These are phyloP conservation scores for Acrobasis repandana DNA, from an alignment of 2,888 invertebrate genomes.

Conservation along the genomic window DNA sequence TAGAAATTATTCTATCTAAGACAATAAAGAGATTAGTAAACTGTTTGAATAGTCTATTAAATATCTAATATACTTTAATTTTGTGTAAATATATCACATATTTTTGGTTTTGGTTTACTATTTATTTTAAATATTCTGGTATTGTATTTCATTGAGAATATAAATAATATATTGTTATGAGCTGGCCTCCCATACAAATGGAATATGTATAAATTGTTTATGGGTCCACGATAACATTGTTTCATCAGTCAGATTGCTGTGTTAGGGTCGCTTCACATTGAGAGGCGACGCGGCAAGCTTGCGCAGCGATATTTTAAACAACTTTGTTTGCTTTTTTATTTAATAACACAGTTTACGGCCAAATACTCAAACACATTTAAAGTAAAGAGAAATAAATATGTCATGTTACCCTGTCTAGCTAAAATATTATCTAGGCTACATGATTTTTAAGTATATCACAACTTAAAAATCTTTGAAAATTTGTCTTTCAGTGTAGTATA, in stretches of 20 bases:
- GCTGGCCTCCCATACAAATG: conserved; percentile 55
- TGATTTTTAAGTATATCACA: too few species aligned
- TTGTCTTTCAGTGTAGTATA: too few species aligned
- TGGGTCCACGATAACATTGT: conserved; percentile 39
- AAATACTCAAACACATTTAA: too few species aligned
- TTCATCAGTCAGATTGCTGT: conserved; percentile 37
- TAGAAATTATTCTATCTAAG: conserved; percentile 30
- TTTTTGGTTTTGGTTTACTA: conserved; percentile 61
- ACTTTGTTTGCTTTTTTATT: too few species aligned
- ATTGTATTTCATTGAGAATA: conserved; percentile 45
- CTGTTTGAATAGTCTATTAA: conserved; percentile 20
- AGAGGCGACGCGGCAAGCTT: too few species aligned
- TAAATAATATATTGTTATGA: conserved; percentile 43
- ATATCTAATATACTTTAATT: conserved; percentile 7
- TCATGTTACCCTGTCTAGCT: too few species aligned
- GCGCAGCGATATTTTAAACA: too few species aligned
- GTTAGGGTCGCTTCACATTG: conserved; percentile 25
- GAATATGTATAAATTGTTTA: conserved; percentile 42
- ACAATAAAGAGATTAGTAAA: conserved; percentile 34
- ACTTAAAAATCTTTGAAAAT: too few species aligned
- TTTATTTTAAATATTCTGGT: conserved; percentile 25
- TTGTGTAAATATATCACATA: conserved; percentile 32
- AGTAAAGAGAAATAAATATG: too few species aligned
- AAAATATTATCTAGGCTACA: too few species aligned
- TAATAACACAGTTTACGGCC: too few species aligned